Evolutionary conservation across 1,140 invertebrate genomes (phyloP).

Genomic region (Octopus sinensis): DNA sequence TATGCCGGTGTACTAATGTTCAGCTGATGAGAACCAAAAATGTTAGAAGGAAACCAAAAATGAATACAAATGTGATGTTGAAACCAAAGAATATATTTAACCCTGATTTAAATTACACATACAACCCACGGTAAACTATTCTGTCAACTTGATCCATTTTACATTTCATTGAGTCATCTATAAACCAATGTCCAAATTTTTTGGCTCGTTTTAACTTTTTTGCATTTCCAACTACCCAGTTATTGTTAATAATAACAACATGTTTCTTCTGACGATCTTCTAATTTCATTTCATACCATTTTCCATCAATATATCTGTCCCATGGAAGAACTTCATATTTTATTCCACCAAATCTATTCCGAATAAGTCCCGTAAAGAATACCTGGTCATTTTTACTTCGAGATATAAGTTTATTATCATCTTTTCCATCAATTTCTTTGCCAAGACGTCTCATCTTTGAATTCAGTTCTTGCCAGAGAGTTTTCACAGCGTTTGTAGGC

Average conservation of each 20-base stretch:
- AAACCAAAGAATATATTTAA: too few species aligned
- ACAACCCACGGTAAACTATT: not conserved
- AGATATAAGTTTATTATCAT: constrained; percentile 19
- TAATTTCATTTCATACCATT: constrained; percentile 34
- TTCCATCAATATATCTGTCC: constrained; percentile 36
- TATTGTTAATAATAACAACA: constrained; percentile 36
- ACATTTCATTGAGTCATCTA: constrained; percentile 24
- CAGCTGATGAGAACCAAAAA: too few species aligned
- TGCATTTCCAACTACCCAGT: constrained; percentile 33
- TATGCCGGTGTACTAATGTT: too few species aligned
- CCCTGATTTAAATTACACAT: too few species aligned
- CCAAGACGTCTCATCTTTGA: constrained; percentile 26
- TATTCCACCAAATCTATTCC: constrained; percentile 18
- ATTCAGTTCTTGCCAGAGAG: constrained; percentile 32
- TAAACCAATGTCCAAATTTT: constrained; percentile 36
- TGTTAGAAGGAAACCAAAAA: too few species aligned
- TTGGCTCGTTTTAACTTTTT: constrained; percentile 31
- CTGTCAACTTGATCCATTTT: constrained; percentile 9
- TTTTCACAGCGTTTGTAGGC: constrained; percentile 28
- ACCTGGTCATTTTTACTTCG: constrained; percentile 39
- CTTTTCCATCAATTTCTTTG: constrained; percentile 19
- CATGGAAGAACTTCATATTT: constrained; percentile 30
- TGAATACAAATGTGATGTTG: too few species aligned
- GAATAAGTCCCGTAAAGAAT: not conserved
- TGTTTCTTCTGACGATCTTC: constrained; percentile 12